These are phyloP conservation scores for Bergia puertoricense DNA, from an alignment of 92 coral and sea anemone genomes.

Conservation along the genomic window DNA sequence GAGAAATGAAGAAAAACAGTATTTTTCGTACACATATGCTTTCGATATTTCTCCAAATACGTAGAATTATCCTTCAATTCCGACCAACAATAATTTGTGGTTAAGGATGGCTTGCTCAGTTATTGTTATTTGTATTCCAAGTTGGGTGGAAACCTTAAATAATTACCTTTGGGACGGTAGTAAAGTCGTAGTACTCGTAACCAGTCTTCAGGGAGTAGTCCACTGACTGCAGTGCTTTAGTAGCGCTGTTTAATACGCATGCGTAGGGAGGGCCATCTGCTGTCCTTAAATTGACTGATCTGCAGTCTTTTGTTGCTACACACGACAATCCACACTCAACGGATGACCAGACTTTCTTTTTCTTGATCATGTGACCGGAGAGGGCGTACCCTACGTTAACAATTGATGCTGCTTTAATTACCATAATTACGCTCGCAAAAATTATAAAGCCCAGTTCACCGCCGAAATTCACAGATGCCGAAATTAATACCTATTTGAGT, in stretches of 20 bases:
- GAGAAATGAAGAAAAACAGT: too few relatives aligned
- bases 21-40: too few relatives aligned
- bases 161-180: slow-evolving; percentile 9
- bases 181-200: slow-evolving; percentile 13
- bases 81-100: too few relatives aligned
- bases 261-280: slow-evolving; percentile 30
- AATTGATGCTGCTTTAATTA: too few relatives aligned
- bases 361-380: slow-evolving; percentile 24
- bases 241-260: slow-evolving; percentile 32
- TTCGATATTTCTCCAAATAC: too few relatives aligned
- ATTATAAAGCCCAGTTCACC: too few relatives aligned
- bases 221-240: background rate
- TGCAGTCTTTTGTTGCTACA: slow-evolving; percentile 15
- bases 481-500: too few relatives aligned
- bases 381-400: slow-evolving; percentile 21
- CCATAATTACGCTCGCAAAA: too few relatives aligned
- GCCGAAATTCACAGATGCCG: too few relatives aligned
- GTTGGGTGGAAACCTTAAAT: background rate
- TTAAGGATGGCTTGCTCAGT: too few relatives aligned
- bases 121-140: too few relatives aligned
- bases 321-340: slow-evolving; percentile 28
- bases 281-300: slow-evolving; percentile 31
- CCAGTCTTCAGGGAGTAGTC: slow-evolving; percentile 22
- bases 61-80: too few relatives aligned
- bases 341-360: slow-evolving; percentile 38